A percentile compares a stretch with the other conserved stretches of the same genome.
phyloP scores from a whole-genome alignment of 2,113 vertebrate genomes.

The Mellivora capensis region DNA sequence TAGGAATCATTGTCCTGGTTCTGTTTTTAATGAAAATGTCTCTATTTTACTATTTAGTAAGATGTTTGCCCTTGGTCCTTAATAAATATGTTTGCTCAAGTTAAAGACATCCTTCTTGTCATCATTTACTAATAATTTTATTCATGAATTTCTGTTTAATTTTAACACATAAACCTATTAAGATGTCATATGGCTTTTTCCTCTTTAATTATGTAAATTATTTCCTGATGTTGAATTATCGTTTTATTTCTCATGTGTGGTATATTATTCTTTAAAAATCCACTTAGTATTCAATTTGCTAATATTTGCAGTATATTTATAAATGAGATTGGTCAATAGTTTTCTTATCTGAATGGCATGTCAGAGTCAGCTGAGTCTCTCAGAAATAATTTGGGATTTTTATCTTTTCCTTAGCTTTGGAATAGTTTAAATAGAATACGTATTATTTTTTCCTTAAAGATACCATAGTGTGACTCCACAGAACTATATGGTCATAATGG shows the following conservation, averaged over 20 bases:
- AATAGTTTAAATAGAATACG: neutral
- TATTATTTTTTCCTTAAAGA: neutral
- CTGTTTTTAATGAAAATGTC: neutral
- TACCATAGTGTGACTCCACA: neutral
- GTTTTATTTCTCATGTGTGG: neutral
- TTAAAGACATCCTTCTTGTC: neutral
- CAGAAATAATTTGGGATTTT: conserved; percentile 21
- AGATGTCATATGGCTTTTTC: neutral
- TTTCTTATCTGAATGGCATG: neutral
- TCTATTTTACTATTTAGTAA: neutral
- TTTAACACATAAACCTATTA: conserved; percentile 20
- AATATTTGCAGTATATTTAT: neutral
- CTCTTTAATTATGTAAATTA: neutral
- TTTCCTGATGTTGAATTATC: conserved; percentile 12
- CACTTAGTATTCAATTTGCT: neutral
- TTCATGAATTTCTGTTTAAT: conserved; percentile 1
- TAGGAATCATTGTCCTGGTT: neutral
- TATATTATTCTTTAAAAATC: neutral
- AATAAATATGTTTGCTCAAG: neutral
- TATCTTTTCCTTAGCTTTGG: conserved; percentile 4
- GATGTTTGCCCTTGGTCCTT: neutral
- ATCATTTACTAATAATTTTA: neutral
- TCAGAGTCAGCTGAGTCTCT: neutral
- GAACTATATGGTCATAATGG: neutral
- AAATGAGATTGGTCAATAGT: neutral